Conservation (phyloP, 2,113 vertebrate genomes). For the Grammomys dolichurus region DNA sequence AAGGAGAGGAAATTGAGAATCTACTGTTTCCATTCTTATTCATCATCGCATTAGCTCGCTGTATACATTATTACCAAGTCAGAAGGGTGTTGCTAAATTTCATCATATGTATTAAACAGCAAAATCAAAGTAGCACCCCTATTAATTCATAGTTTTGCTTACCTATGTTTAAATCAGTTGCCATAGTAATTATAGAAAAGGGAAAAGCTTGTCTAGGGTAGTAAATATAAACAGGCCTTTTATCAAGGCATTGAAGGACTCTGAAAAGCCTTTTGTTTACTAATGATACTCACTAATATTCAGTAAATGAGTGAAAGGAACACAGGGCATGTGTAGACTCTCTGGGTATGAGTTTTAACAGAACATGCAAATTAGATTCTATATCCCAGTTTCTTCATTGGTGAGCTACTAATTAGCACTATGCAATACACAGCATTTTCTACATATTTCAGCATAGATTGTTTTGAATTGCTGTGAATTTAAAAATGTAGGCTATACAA, state of each 20-base stretch:
- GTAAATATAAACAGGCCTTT: not conserved
- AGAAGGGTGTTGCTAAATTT: conserved; percentile 1
- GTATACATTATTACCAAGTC: not conserved
- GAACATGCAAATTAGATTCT: conserved; percentile 25
- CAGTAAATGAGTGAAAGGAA: not conserved
- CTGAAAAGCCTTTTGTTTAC: not conserved
- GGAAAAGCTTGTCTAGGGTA: not conserved
- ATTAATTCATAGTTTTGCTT: not conserved
- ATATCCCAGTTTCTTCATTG: not conserved
- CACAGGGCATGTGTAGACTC: not conserved
- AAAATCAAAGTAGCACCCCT: conserved; percentile 14
- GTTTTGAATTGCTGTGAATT: not conserved
- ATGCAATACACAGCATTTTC: conserved; percentile 6
- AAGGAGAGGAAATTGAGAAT: conserved; percentile 62
- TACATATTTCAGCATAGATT: not conserved
- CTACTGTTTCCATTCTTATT: conserved; percentile 23
- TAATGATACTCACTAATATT: conserved; percentile 11
- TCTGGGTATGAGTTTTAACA: not conserved
- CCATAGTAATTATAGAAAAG: not conserved
- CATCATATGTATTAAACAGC: not conserved
- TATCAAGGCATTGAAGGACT: not conserved
- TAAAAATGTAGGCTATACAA: not conserved
- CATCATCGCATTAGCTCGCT: not conserved
- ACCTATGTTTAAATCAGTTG: not conserved
- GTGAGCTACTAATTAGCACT: conserved; percentile 5